Percentiles rank a stretch among this genome's conserved stretches.
phyloP scores from a whole-genome alignment of 2,113 vertebrate genomes.

The Dasyprocta punctata region DNA sequence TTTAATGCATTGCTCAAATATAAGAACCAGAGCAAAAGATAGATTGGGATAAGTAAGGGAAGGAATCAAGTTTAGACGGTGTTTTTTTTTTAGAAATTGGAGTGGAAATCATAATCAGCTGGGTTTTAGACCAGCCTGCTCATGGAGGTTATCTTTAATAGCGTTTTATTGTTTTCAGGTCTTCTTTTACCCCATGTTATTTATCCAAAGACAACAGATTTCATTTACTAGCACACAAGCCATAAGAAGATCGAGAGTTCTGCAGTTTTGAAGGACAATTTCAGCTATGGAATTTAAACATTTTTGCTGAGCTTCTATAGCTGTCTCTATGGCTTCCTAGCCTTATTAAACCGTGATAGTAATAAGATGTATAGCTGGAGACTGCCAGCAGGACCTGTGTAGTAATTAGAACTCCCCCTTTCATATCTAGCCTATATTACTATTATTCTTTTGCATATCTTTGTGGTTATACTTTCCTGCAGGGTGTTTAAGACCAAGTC shows the following conservation, averaged over 20 bases:
- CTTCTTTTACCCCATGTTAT: neutral
- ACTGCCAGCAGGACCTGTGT: neutral
- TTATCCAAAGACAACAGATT: neutral
- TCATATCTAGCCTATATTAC: neutral
- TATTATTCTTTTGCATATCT: neutral
- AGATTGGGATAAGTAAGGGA: neutral
- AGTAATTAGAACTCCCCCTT: neutral
- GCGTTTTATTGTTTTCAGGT: neutral
- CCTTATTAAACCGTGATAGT: neutral
- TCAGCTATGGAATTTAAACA: neutral
- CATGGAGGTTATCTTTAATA: neutral
- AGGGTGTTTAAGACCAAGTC: neutral
- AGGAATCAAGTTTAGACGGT: neutral
- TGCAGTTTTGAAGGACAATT: neutral
- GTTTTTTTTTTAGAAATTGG: neutral
- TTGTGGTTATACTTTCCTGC: neutral
- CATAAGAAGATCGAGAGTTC: neutral
- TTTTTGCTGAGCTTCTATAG: neutral
- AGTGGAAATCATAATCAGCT: neutral
- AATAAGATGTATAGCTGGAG: neutral
- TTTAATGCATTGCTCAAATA: neutral
- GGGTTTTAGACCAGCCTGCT: neutral
- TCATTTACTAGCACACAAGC: neutral
- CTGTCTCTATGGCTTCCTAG: neutral
- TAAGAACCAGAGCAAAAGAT: neutral